Percentiles rank a stretch among this genome's conserved stretches.
phyloP scores from a whole-genome alignment of 2,888 invertebrate species.

The Callyntrura guangdongensis region DNA sequence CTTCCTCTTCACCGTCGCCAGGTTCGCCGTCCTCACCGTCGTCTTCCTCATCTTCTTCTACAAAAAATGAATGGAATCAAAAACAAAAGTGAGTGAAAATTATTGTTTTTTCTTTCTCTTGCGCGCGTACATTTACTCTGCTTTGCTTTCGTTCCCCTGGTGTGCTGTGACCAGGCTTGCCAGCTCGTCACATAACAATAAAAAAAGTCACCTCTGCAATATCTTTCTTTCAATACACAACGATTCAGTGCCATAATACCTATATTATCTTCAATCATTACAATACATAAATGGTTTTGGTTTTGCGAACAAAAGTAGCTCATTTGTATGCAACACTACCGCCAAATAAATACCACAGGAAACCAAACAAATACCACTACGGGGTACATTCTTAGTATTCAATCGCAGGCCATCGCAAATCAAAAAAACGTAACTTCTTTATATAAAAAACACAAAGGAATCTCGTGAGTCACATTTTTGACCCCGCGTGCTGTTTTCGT shows the following conservation, averaged over 20 bases:
- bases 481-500: background rate
- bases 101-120: background rate
- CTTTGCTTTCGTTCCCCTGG: no score
- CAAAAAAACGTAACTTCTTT: background rate
- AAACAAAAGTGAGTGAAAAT: conserved; percentile 72
- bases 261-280: no score
- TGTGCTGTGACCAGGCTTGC: no score
- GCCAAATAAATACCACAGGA: background rate
- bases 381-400: no score
- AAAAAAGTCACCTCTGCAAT: no score
- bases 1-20: conserved; percentile 89
- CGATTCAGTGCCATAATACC: no score
- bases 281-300: no score
- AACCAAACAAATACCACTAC: background rate
- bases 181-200: no score
- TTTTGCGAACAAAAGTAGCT: no score
- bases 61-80: conserved; percentile 80
- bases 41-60: conserved; percentile 87
- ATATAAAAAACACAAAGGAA: background rate
- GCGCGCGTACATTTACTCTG: background rate
- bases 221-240: no score
- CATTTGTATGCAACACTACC: background rate
- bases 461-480: background rate
- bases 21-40: conserved; percentile 90
- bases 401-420: no score